Conservation (phyloP, 2,888 invertebrate genomes). For the Drosophila falleni region DNA sequence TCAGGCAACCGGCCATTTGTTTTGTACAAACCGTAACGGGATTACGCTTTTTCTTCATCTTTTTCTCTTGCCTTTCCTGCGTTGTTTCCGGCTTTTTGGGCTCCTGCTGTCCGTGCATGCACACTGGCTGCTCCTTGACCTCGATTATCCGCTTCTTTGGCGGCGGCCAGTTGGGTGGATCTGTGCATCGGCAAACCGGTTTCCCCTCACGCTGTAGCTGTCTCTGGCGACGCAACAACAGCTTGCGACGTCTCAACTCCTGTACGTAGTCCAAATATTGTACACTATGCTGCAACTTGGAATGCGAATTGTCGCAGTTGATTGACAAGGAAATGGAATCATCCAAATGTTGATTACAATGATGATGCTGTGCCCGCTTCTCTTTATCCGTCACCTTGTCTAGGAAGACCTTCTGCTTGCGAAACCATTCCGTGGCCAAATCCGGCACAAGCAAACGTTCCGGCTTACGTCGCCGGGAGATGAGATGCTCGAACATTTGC, state of each 20-base stretch:
- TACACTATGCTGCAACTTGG: slow-evolving; percentile 28
- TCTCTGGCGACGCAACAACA: slow-evolving; percentile 32
- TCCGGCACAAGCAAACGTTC: slow-evolving; percentile 68
- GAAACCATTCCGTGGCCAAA: slow-evolving; percentile 72
- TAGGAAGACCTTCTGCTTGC: slow-evolving; percentile 63
- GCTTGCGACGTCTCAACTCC: slow-evolving; percentile 24
- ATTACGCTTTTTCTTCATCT: background rate
- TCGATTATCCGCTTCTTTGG: background rate
- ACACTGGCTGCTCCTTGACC: background rate
- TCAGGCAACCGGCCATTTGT: background rate
- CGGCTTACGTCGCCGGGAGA: slow-evolving; percentile 15
- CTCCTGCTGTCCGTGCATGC: background rate
- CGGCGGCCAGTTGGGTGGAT: slow-evolving; percentile 14
- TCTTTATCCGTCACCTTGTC: slow-evolving; percentile 47
- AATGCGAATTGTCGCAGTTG: slow-evolving; percentile 9
- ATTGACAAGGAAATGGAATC: background rate
- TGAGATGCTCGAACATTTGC: slow-evolving; percentile 47
- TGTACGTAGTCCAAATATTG: slow-evolving; percentile 35
- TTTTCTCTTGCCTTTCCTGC: background rate
- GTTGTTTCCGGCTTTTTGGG: background rate
- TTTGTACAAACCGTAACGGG: background rate
- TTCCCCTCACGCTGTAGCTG: slow-evolving; percentile 16
- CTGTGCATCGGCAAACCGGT: slow-evolving; percentile 9
- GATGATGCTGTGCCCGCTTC: background rate
- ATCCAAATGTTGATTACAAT: background rate